A percentile compares a stretch with the other conserved stretches of the same genome.
phyloP scores from a whole-genome alignment of 2,113 vertebrate species.

The Syngnathus floridae region DNA sequence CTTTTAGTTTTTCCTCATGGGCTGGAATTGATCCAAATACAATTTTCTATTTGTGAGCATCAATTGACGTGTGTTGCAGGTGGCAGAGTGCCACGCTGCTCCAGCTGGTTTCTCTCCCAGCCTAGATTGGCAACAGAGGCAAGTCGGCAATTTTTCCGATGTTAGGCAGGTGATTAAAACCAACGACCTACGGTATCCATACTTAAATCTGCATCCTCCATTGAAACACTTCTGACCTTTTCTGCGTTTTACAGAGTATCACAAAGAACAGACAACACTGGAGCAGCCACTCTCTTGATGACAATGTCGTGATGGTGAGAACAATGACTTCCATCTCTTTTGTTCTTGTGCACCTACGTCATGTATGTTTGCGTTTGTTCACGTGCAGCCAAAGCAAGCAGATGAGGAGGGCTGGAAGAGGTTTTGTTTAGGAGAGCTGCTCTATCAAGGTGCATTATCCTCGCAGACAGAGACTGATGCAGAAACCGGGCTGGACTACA shows the following conservation, averaged over 20 bases:
- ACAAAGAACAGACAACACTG: conserved; percentile 84
- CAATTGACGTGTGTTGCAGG: conserved; percentile 54
- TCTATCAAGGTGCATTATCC: conserved; percentile 64
- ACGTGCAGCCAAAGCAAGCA: conserved; percentile 74
- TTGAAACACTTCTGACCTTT: neutral
- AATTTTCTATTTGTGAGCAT: neutral
- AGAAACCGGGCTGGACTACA: conserved; percentile 80
- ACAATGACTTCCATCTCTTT: too few relatives aligned
- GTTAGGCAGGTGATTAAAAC: conserved; percentile 51
- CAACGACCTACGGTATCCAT: neutral
- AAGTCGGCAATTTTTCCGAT: conserved; percentile 84
- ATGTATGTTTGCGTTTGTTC: neutral
- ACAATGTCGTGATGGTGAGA: conserved; percentile 87
- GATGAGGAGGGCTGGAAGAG: conserved; percentile 95
- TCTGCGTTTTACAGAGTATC: conserved; percentile 74
- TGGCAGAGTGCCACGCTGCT: conserved; percentile 83
- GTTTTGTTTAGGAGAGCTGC: conserved; percentile 86
- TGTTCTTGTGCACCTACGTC: neutral
- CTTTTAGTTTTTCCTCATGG: neutral
- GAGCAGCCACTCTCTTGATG: conserved; percentile 84
- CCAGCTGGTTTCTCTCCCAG: conserved; percentile 87
- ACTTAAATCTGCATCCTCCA: neutral
- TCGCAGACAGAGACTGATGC: conserved; percentile 49
- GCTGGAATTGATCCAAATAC: neutral
- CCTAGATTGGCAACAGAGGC: conserved; percentile 86